These are phyloP conservation scores for Polypedilum vanderplanki DNA, from an alignment of 1,140 invertebrate genomes.

Conservation along the genomic window DNA sequence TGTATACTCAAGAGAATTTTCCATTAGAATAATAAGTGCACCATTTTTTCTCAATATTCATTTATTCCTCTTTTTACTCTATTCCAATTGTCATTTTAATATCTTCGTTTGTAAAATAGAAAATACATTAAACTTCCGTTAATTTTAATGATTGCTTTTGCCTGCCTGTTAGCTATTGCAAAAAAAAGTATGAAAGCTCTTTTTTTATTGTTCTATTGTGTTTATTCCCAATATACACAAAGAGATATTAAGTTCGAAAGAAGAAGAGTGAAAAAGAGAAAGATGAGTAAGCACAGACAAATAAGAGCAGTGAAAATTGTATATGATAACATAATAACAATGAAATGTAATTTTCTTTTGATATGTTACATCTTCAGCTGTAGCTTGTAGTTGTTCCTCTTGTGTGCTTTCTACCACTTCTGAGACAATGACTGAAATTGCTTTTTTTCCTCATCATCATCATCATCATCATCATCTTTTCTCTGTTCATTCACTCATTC, in stretches of 20 bases:
- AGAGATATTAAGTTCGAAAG: too few species aligned
- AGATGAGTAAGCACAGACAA: constrained; percentile 6
- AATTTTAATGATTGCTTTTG: neutral
- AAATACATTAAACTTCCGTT: neutral
- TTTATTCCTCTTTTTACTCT: neutral
- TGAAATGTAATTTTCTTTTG: constrained; percentile 28
- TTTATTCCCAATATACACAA: neutral
- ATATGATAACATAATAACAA: constrained; percentile 28
- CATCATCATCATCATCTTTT: neutral
- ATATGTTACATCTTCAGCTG: constrained; percentile 24
- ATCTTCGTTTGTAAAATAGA: neutral
- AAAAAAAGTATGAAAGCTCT: neutral
- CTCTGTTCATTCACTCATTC: neutral
- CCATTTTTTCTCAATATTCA: neutral
- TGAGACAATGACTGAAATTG: constrained; percentile 17
- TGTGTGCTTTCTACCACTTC: constrained; percentile 3
- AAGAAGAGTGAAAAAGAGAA: neutral
- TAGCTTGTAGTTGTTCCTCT: neutral
- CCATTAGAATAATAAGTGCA: too few species aligned
- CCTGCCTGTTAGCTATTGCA: neutral
- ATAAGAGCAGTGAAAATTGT: constrained; percentile 3
- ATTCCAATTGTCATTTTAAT: neutral
- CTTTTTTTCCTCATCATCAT: neutral
- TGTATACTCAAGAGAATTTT: too few species aligned
- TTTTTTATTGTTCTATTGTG: neutral